A percentile compares a stretch with the other conserved stretches of the same genome.
Evolutionary conservation across 2,797 vertebrate species (phyloP).

Genomic region (Iguana delicatissima): DNA sequence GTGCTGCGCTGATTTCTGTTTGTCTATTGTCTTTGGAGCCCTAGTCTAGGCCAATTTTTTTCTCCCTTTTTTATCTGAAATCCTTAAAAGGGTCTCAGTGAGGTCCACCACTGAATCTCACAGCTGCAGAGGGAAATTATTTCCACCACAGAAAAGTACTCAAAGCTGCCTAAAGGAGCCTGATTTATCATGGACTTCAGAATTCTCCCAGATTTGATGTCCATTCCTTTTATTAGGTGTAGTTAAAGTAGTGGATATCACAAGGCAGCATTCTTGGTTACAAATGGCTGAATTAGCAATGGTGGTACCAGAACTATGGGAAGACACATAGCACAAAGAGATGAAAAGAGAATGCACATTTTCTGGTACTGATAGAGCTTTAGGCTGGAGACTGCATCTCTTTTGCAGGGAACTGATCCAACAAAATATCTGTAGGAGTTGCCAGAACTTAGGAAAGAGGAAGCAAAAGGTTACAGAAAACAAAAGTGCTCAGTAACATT

Average conservation of each 20-base stretch:
- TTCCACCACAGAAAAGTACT: neutral
- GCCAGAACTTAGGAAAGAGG: neutral
- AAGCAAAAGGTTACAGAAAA: neutral
- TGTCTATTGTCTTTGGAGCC: no score
- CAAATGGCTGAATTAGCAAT: neutral
- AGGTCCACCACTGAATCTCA: neutral
- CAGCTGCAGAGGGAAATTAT: neutral
- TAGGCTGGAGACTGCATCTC: no score
- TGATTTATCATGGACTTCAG: neutral
- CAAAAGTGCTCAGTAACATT: neutral
- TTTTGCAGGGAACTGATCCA: neutral
- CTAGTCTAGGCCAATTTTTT: no score
- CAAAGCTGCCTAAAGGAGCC: neutral
- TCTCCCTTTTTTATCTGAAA: neutral
- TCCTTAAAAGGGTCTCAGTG: neutral
- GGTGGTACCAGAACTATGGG: neutral
- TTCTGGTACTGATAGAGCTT: neutral
- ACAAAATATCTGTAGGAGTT: neutral
- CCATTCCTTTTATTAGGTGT: no score
- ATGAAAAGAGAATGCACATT: neutral
- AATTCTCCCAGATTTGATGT: neutral
- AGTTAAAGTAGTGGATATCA: neutral
- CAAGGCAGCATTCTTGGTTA: neutral
- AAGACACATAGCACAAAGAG: conserved; percentile 27
- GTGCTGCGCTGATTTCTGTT: no score